phyloP scores from a whole-genome alignment of 2,888 invertebrate species.

The Blastobasis lacticolella region DNA sequence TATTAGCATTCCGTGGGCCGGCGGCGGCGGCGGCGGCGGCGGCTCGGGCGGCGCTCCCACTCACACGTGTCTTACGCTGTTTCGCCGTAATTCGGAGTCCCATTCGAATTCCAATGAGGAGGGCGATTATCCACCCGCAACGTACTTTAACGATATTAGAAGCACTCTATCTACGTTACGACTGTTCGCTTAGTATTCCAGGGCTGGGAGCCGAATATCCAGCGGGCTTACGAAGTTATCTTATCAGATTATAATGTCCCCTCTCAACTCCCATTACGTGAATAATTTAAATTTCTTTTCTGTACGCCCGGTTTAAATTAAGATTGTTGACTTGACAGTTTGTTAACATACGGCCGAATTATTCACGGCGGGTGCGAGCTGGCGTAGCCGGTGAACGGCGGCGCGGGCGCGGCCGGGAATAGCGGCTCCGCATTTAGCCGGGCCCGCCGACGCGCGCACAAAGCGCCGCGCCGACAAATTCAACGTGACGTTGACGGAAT shows the following conservation, averaged over 20 bases:
- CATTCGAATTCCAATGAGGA: background rate
- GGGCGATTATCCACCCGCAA: background rate
- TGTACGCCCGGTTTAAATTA: no score
- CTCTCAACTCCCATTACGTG: no score
- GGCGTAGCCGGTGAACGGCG: background rate
- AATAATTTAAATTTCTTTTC: no score
- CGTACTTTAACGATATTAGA: background rate
- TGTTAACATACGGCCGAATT: no score
- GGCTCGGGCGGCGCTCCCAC: background rate
- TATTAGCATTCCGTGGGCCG: no score
- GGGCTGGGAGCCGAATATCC: no score
- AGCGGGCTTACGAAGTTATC: no score
- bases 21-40: background rate
- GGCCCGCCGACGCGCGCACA: background rate
- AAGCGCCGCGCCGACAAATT: background rate
- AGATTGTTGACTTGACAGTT: no score
- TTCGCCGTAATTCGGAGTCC: background rate
- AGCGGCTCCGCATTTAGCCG: no score
- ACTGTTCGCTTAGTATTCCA: background rate
- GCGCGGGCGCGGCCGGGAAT: background rate
- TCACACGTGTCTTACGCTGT: background rate
- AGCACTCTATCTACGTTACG: background rate
- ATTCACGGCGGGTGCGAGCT: no score
- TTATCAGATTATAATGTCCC: no score
- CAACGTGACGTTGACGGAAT: no score